phyloP scores from a whole-genome alignment of 1,140 invertebrate species.

The Megathymus violae region DNA sequence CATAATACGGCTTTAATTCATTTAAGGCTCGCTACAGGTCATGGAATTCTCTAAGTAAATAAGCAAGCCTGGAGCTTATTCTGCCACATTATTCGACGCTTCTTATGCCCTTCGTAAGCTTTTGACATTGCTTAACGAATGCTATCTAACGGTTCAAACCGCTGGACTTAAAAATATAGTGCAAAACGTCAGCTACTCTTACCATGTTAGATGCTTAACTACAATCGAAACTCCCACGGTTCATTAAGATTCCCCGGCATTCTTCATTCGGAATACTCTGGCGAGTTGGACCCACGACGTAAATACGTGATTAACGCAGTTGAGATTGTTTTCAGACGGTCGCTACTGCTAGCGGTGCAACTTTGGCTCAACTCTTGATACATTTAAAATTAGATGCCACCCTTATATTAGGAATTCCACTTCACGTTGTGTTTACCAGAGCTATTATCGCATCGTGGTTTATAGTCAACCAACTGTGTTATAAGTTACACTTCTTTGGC shows the following conservation, averaged over 20 bases:
- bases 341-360: constrained; percentile 53
- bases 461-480: constrained; percentile 51
- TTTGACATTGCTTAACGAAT: too few relatives aligned
- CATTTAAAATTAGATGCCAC: constrained; percentile 71
- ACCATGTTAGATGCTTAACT: constrained; percentile 48
- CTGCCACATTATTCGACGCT: too few relatives aligned
- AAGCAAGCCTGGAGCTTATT: too few relatives aligned
- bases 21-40: too few relatives aligned
- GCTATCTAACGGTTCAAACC: too few relatives aligned
- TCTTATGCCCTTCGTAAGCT: too few relatives aligned
- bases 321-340: constrained; percentile 77
- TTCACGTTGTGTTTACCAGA: constrained; percentile 18
- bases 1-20: too few relatives aligned
- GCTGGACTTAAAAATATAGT: constrained; percentile 7
- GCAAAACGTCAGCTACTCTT: constrained; percentile 45
- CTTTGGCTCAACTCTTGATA: constrained; percentile 69
- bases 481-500: constrained; percentile 15
- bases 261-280: constrained; percentile 77
- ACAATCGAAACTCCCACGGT: constrained; percentile 75
- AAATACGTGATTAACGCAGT: constrained; percentile 83
- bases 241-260: constrained; percentile 76
- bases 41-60: too few relatives aligned
- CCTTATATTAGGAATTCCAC: background rate
- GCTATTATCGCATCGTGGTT: constrained; percentile 57
- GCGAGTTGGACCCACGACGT: constrained; percentile 68